Conservation (phyloP, 2,797 vertebrate genomes). For the Coracias cyanogaster region DNA sequence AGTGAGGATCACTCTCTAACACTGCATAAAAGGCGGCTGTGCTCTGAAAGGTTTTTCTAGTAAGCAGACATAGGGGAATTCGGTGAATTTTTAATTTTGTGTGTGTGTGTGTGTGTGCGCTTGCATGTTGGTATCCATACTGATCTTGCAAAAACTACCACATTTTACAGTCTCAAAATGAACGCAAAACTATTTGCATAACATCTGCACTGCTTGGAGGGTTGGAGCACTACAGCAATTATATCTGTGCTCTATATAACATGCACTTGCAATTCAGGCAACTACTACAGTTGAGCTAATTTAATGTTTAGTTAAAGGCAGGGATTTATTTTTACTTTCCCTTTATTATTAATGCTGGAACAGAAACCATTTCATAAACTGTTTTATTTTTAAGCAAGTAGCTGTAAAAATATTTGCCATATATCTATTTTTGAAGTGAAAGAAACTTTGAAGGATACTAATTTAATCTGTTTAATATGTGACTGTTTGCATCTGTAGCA, state of each 20-base stretch:
- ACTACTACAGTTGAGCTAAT: constrained; percentile 25
- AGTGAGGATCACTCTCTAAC: background rate
- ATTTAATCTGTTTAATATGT: constrained; percentile 48
- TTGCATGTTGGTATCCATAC: background rate
- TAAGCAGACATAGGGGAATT: background rate
- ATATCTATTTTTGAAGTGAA: constrained; percentile 2
- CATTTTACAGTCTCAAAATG: constrained; percentile 69
- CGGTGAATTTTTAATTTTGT: no score
- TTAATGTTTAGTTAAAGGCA: constrained; percentile 61
- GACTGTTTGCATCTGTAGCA: background rate
- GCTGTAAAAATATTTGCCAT: constrained; percentile 29
- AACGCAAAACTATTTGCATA: constrained; percentile 73
- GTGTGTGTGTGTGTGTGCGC: no score
- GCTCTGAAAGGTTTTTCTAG: background rate
- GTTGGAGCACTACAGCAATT: constrained; percentile 67
- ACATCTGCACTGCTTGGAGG: constrained; percentile 76
- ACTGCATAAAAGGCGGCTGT: background rate
- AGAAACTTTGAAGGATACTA: background rate
- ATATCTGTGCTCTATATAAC: constrained; percentile 49
- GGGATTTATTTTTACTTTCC: constrained; percentile 34
- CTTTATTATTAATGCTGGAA: constrained; percentile 34
- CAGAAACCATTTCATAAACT: background rate
- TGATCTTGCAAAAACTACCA: constrained; percentile 43
- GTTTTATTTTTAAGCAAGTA: constrained; percentile 16
- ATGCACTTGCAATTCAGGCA: constrained; percentile 27